Conservation (phyloP, 1,140 invertebrate genomes). For the Drosophila leontia region DNA sequence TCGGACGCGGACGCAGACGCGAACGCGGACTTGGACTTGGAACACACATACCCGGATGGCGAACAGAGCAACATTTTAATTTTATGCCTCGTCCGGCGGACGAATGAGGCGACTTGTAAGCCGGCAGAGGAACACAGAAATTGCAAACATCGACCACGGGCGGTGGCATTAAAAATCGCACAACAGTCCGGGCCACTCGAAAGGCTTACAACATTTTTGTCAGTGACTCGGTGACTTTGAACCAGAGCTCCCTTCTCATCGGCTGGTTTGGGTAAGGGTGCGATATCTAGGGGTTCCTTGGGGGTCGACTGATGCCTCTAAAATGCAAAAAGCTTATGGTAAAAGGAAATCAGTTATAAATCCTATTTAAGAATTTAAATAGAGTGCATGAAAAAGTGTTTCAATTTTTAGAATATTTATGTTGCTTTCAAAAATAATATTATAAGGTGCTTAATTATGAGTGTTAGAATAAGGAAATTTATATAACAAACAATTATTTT, state of each 20-base stretch:
- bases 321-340: background rate
- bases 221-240: conserved; percentile 84
- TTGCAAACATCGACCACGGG: conserved; percentile 19
- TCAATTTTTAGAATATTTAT: background rate
- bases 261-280: background rate
- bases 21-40: conserved; percentile 5
- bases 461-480: too few relatives aligned
- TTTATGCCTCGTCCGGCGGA: conserved; percentile 67
- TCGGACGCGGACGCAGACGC: conserved; percentile 2
- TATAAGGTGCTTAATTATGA: too few relatives aligned
- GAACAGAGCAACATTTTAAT: conserved; percentile 80
- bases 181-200: conserved; percentile 32
- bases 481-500: too few relatives aligned
- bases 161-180: conserved; percentile 35
- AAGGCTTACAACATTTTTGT: conserved; percentile 80
- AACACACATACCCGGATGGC: conserved; percentile 8
- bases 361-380: too few relatives aligned
- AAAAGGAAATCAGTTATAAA: background rate
- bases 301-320: conserved; percentile 6
- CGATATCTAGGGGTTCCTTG: conserved; percentile 15
- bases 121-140: conserved; percentile 32
- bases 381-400: background rate
- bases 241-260: conserved; percentile 55
- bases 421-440: background rate
- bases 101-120: conserved; percentile 58